Base-by-base conservation (phyloP, 2,797 vertebrate genomes). In the Fundulus diaphanus region DNA sequence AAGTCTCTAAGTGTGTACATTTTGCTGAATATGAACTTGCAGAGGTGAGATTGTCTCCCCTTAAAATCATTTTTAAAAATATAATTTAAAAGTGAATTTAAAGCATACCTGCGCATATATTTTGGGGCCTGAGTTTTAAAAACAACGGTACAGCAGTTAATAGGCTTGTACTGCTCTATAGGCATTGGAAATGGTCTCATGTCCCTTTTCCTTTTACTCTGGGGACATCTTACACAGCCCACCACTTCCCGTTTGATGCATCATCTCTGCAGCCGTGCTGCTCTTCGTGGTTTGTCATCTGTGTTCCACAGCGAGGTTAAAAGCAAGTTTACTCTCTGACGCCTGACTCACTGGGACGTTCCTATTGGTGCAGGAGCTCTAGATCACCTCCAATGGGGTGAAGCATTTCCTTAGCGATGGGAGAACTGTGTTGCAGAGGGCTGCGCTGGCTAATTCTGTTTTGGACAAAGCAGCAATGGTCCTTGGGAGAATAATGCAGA, bases 401-500 rank as follows among this genome's bases (percentile, higher is more conserved):
- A 83, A 83, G 81, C 56, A 24, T 87, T 92, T 91, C 77, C 87
- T 88, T 82, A 42, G 90, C 83, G 67, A 80, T 88, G 87, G 73
- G 85, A 90, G 92, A 92, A 91, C 82, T 35, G 89, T 92, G 91
- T 93, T 94, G 92, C 91, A 92, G 89, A 89, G 91, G 87, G 85
- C n/a, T n/a, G n/a, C n/a, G n/a, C n/a, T n/a, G n/a, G n/a, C 88
- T 89, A 87, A 93, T 93, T 93, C 87, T 90, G 88, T 92, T 92
- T 90, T 86, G 90, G 90, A 82, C 85, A 5, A 77, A 90, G 90
- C 82, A 91, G 92, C 89, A 91, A 83, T 89, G 91, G 87, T 94
- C 91, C 92, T 92, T 92, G 87, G 89, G 89, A 90, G 89, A 92
- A 91, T 89, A 90, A 92, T 90, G 89, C 82, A 80, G 86, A 80